Conservation (phyloP, 2,888 invertebrate species). For the Spodoptera picta region DNA sequence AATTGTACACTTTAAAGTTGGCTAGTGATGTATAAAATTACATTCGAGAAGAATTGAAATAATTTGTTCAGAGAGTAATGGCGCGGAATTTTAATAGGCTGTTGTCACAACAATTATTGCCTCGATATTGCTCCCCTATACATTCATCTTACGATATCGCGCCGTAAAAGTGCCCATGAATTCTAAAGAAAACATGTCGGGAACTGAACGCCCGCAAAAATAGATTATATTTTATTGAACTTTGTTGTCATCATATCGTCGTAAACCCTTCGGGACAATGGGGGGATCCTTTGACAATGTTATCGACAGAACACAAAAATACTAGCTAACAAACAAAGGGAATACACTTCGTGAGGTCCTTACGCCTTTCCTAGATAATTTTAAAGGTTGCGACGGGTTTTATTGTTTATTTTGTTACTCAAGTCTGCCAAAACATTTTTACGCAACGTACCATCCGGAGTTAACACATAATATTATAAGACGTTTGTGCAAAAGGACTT, state of each 20-base stretch:
- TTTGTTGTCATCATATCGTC: slow-evolving; percentile 73
- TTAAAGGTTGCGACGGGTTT: slow-evolving; percentile 42
- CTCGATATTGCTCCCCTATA: slow-evolving; percentile 25
- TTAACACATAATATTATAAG: neutral
- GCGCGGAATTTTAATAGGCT: slow-evolving; percentile 24
- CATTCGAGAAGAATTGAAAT: slow-evolving; percentile 3
- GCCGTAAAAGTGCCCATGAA: slow-evolving; percentile 52
- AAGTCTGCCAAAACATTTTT: slow-evolving; percentile 14
- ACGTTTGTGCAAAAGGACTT: too few relatives aligned
- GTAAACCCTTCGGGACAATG: slow-evolving; percentile 67
- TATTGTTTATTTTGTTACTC: slow-evolving; percentile 32
- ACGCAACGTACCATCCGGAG: neutral
- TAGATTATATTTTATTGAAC: slow-evolving; percentile 75
- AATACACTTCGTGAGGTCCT: slow-evolving; percentile 55
- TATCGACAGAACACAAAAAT: slow-evolving; percentile 72
- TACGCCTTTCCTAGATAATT: slow-evolving; percentile 51
- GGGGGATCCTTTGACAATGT: slow-evolving; percentile 72
- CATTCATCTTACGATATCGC: slow-evolving; percentile 46
- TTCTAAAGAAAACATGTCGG: slow-evolving; percentile 51
- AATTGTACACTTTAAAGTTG: too few relatives aligned
- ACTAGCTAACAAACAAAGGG: slow-evolving; percentile 70
- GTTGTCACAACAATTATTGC: slow-evolving; percentile 33
- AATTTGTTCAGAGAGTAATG: slow-evolving; percentile 17
- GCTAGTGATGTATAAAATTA: neutral
- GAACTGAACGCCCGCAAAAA: slow-evolving; percentile 62